A percentile compares a stretch with the other conserved stretches of the same genome.
Evolutionary conservation across 2,888 invertebrate species (phyloP).

Genomic region (Volucella zonaria): DNA sequence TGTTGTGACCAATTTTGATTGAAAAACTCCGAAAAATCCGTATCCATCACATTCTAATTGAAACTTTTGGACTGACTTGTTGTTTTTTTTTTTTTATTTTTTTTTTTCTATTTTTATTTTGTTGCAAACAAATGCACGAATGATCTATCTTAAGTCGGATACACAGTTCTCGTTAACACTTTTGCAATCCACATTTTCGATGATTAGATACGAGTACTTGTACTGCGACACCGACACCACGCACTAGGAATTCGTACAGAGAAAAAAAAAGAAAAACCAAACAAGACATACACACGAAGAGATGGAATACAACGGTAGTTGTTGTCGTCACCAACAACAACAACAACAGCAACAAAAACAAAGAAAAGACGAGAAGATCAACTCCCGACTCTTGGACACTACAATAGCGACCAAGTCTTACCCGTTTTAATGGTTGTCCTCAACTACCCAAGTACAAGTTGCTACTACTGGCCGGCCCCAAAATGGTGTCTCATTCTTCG

Average conservation of each 20-base stretch:
- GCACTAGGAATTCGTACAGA: conserved; percentile 3
- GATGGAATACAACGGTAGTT: conserved; percentile 1
- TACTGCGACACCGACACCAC: conserved; percentile 46
- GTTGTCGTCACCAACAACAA: background rate
- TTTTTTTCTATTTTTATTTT: conserved; percentile 39
- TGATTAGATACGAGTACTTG: conserved; percentile 29
- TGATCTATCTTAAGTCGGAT: conserved; percentile 71
- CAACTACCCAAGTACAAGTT: conserved; percentile 34
- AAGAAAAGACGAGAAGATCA: background rate
- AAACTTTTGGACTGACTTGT: conserved; percentile 43
- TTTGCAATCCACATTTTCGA: conserved; percentile 73
- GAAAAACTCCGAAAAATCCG: conserved; percentile 77
- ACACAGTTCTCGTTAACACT: conserved; percentile 74
- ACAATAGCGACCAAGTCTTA: conserved; percentile 26
- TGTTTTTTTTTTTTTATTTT: conserved; percentile 15
- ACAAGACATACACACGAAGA: conserved; percentile 35
- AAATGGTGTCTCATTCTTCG: background rate
- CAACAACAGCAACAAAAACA: conserved; percentile 15
- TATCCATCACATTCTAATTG: conserved; percentile 76
- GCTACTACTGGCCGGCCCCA: conserved; percentile 14
- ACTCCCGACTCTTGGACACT: conserved; percentile 6
- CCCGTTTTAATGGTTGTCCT: conserved; percentile 25
- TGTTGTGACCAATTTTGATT: conserved; percentile 76
- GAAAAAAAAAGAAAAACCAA: conserved; percentile 29
- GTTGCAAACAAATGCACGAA: background rate